Evolutionary conservation across 2,888 invertebrate genomes (phyloP), one percentile per base, ranked within the genome.

Genomic region (Dysmachus trigonus): DNA sequence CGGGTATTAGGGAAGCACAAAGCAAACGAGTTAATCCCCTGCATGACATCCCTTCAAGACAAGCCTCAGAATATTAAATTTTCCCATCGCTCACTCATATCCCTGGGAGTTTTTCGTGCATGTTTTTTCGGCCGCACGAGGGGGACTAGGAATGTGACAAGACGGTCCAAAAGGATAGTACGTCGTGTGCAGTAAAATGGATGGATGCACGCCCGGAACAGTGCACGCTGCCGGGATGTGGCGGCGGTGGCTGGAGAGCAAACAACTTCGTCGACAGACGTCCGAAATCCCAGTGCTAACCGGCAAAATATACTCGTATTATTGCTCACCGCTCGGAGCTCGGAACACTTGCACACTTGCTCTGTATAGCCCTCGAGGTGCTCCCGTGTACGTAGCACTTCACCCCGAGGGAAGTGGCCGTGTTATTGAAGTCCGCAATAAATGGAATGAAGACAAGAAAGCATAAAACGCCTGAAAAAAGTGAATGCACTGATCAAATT

Each of bases 221-320:
- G 84, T 86, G 86, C 87, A 86, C 81, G 86, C 86, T 84, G 73
- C 84, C 35, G 86, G 87, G 86, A 83, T 74, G 33, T 85, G 31
- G 22, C 73, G 73, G 79, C 62, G 73, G n/a, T n/a, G n/a, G n/a
- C n/a, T n/a, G n/a, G 79, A 62, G 85, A 86, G 53, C 86, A 87
- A 87, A 86, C 86, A 87, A 87, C 86, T 87, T 87, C 86, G 84
- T 72, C 77, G 87, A 86, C 87, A 87, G 86, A 83, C 83, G 85
- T 85, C 76, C 85, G n/a, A 85, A 85, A 85, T 85, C 85, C 85
- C 85, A 85, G 35, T 33, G 76, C 85, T 62, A 85, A 74, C 76
- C 53, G 33, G 62, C 74, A 51, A 76, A 76, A 76, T 76, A 51
- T 35, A 72, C 72, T 81, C 72, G 83, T 41, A 83, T 83, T 83